Conservation (phyloP, 2,888 invertebrate genomes). For the Acronicta alni region DNA sequence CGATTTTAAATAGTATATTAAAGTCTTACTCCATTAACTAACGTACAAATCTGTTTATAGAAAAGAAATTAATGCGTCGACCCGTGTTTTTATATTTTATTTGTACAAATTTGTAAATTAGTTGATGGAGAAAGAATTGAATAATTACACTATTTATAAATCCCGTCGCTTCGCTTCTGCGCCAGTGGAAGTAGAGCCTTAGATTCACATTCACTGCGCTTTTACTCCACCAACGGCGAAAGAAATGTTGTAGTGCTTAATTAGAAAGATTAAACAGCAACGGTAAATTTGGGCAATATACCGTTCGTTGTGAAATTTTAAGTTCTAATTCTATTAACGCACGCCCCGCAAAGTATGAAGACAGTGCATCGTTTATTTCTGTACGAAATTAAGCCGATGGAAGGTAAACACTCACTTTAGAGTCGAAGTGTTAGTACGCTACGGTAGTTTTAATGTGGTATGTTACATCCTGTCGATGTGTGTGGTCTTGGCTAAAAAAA, state of each 20-base stretch:
- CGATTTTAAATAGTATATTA: too few species aligned
- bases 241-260: constrained; percentile 61
- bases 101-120: too few species aligned
- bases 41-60: too few species aligned
- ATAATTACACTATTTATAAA: too few species aligned
- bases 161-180: too few species aligned
- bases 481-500: constrained; percentile 17
- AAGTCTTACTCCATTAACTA: too few species aligned
- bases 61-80: too few species aligned
- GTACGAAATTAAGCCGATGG: constrained; percentile 25
- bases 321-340: constrained; percentile 56
- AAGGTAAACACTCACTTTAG: constrained; percentile 12
- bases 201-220: constrained; percentile 53
- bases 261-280: constrained; percentile 63
- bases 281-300: constrained; percentile 53
- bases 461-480: background rate
- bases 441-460: constrained; percentile 6
- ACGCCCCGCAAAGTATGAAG: constrained; percentile 32
- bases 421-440: constrained; percentile 5
- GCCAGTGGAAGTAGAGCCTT: too few species aligned
- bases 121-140: too few species aligned
- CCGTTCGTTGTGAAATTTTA: constrained; percentile 40
- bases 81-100: too few species aligned
- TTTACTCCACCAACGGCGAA: constrained; percentile 49
- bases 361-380: constrained; percentile 39